A percentile compares a stretch with the other conserved stretches of the same genome.
phyloP scores from a whole-genome alignment of 2,113 vertebrate genomes.

The Phalacrocorax pelagicus region DNA sequence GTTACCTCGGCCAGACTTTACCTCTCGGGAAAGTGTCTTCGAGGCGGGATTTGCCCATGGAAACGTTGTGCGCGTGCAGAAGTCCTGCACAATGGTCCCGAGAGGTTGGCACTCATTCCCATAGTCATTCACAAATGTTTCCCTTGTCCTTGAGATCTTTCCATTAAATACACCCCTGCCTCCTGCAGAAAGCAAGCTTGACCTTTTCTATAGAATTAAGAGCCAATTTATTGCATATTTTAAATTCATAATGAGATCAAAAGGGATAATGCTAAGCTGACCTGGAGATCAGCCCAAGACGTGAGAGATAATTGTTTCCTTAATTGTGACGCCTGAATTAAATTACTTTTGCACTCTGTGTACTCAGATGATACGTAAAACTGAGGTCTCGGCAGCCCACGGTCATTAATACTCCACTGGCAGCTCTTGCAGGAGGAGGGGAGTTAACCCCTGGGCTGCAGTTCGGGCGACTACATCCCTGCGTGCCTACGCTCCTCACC shows the following conservation, averaged over 20 bases:
- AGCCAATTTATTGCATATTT: slow-evolving; percentile 49
- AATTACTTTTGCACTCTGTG: background rate
- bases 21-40: background rate
- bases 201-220: slow-evolving; percentile 15
- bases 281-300: slow-evolving; percentile 35
- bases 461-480: background rate
- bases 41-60: background rate
- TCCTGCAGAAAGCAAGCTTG: background rate
- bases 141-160: slow-evolving; percentile 36
- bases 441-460: background rate
- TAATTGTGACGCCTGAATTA: slow-evolving; percentile 33
- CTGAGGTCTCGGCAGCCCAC: background rate
- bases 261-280: slow-evolving; percentile 25
- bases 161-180: background rate
- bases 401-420: background rate
- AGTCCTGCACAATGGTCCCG: rapidly evolving
- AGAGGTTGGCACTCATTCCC: background rate
- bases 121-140: background rate
- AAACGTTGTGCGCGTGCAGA: rapidly evolving
- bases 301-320: slow-evolving; percentile 49
- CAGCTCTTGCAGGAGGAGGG: background rate
- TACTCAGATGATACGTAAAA: background rate
- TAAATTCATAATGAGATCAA: slow-evolving; percentile 57
- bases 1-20: rapidly evolving
- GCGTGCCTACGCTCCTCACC: background rate